Evolutionary conservation across 2,113 vertebrate species (phyloP).

Genomic region (Heliornis fulica): DNA sequence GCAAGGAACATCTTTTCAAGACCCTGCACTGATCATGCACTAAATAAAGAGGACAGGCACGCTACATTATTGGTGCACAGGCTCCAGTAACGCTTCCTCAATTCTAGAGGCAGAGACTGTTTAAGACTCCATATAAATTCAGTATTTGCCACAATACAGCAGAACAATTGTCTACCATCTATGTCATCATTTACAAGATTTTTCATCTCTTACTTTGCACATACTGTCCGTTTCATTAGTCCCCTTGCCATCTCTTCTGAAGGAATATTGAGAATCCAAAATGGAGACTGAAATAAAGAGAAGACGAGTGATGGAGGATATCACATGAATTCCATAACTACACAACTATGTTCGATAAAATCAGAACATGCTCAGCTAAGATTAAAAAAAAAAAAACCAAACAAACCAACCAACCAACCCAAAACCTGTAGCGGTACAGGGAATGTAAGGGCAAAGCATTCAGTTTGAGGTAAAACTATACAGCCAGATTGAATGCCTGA

Average conservation of each 20-base stretch:
- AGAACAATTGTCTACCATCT: not conserved
- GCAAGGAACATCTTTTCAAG: not conserved
- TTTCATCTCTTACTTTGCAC: slow-evolving; percentile 89
- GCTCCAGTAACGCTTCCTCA: not conserved
- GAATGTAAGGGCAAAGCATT: not conserved
- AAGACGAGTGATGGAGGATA: not conserved
- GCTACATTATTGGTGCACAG: not conserved
- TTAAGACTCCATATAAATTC: not conserved
- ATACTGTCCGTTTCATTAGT: slow-evolving; percentile 93
- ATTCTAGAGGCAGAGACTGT: not conserved
- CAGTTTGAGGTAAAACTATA: not conserved
- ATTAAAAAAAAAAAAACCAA: not conserved
- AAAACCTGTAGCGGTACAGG: not conserved
- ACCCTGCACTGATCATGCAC: accelerated
- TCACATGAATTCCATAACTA: not conserved
- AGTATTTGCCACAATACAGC: accelerated
- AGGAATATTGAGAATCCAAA: slow-evolving; percentile 89
- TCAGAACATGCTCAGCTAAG: not conserved
- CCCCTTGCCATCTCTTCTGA: slow-evolving; percentile 86
- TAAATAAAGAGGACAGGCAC: accelerated
- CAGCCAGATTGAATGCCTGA: not conserved
- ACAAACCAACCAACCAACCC: too few species aligned
- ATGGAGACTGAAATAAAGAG: slow-evolving; percentile 84
- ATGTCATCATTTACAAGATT: not conserved
- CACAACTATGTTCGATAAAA: not conserved